phyloP scores from a whole-genome alignment of 1,140 invertebrate species.

The Drosophila willistoni region DNA sequence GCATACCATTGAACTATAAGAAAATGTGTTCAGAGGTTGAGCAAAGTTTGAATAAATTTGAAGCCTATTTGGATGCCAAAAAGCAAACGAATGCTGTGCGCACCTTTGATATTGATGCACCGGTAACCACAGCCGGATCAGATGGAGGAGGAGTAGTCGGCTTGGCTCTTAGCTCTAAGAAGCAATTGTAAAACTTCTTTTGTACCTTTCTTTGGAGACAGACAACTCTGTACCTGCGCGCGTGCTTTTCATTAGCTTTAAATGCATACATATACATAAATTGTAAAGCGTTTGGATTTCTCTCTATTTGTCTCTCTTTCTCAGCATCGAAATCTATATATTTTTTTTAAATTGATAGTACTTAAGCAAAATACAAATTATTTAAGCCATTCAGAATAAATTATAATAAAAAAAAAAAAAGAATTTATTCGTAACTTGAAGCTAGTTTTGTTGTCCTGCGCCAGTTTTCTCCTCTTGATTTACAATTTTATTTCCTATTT shows the following conservation, averaged over 20 bases:
- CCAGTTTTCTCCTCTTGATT: conserved; percentile 46
- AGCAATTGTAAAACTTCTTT: conserved; percentile 52
- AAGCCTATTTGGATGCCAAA: conserved; percentile 73
- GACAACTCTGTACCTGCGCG: conserved; percentile 15
- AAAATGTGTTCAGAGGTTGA: conserved; percentile 82
- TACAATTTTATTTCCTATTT: conserved; percentile 14
- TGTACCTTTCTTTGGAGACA: not conserved
- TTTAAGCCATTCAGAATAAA: not conserved
- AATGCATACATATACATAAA: not conserved
- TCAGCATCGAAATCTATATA: not conserved
- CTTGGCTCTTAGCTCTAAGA: conserved; percentile 69
- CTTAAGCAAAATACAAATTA: not conserved
- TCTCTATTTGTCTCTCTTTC: not conserved
- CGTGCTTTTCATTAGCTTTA: not conserved
- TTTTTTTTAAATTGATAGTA: not conserved
- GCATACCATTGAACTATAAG: conserved; percentile 77
- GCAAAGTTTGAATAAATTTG: conserved; percentile 73
- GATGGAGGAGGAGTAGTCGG: conserved; percentile 24
- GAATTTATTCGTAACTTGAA: conserved; percentile 6
- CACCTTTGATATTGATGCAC: conserved; percentile 79
- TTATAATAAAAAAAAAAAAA: not conserved
- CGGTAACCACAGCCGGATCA: conserved; percentile 25
- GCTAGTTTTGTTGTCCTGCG: conserved; percentile 62
- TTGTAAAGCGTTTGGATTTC: not conserved
- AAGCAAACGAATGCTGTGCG: conserved; percentile 51